Conservation (phyloP, 2,113 vertebrate genomes). For the Scytalopus superciliaris region DNA sequence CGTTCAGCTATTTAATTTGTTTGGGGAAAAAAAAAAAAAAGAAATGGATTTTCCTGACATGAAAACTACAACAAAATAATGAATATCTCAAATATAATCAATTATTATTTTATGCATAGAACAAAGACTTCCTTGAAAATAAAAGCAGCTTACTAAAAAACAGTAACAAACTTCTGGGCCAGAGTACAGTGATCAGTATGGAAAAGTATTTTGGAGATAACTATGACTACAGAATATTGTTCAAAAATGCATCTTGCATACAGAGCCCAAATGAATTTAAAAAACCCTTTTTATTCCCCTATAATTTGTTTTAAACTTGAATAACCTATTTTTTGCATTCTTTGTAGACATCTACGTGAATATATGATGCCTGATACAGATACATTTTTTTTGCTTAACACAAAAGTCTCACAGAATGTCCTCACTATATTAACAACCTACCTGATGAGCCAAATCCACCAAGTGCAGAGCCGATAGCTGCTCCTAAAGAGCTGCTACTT, state of each 20-base stretch:
- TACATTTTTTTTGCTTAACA: neutral
- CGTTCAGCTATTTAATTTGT: neutral
- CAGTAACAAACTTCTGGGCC: neutral
- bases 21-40: neutral
- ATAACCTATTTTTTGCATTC: neutral
- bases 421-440: conserved; percentile 71
- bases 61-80: neutral
- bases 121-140: neutral
- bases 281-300: neutral
- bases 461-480: conserved; percentile 91
- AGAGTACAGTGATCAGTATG: neutral
- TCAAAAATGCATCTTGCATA: neutral
- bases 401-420: conserved; percentile 13
- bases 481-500: conserved; percentile 88
- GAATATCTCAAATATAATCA: neutral
- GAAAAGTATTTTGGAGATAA: neutral
- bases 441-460: conserved; percentile 94
- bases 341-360: neutral
- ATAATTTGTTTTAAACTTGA: neutral
- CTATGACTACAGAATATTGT: neutral
- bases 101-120: neutral
- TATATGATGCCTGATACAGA: neutral
- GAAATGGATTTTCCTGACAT: neutral
- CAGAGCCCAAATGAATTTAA: neutral
- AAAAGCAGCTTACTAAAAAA: neutral